A percentile compares a stretch with the other conserved stretches of the same genome.
These are phyloP conservation scores for Psittacula echo DNA, from an alignment of 2,797 vertebrate genomes.

Conservation along the genomic window DNA sequence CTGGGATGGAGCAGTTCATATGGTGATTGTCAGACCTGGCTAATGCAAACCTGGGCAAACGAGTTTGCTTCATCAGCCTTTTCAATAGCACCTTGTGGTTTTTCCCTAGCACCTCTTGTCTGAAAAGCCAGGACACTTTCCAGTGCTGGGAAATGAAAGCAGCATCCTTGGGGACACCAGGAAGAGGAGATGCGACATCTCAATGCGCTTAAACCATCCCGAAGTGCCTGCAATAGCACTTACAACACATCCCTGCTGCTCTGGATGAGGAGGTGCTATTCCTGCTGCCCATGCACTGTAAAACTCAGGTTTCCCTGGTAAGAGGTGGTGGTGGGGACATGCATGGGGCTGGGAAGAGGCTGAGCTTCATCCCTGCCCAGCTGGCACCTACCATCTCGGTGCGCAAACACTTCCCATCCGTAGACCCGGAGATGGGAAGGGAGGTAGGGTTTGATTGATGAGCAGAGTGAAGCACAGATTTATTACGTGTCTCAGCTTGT, in stretches of 20 bases:
- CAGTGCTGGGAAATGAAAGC: not conserved
- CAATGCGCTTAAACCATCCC: rapidly evolving
- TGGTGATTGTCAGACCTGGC: rapidly evolving
- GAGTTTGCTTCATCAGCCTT: rapidly evolving
- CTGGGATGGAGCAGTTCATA: rapidly evolving
- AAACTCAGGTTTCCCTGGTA: not conserved
- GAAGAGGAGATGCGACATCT: not conserved
- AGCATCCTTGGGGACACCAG: rapidly evolving
- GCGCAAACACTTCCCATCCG: rapidly evolving
- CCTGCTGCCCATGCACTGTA: not conserved
- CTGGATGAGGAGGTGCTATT: not conserved
- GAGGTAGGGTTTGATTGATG: not conserved
- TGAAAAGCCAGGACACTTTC: not conserved
- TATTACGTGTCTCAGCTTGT: rapidly evolving
- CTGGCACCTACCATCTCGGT: rapidly evolving
- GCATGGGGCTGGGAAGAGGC: not conserved
- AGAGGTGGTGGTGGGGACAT: not conserved
- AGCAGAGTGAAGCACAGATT: not conserved
- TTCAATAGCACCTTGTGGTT: not conserved
- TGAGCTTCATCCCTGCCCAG: not conserved
- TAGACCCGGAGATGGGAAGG: not conserved
- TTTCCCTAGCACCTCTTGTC: not conserved
- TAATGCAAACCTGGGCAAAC: not conserved
- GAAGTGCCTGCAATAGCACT: rapidly evolving
- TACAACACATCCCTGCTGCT: rapidly evolving